Evolutionary conservation across 2,888 invertebrate species (phyloP).

Genomic region (Acrobasis suavella): DNA sequence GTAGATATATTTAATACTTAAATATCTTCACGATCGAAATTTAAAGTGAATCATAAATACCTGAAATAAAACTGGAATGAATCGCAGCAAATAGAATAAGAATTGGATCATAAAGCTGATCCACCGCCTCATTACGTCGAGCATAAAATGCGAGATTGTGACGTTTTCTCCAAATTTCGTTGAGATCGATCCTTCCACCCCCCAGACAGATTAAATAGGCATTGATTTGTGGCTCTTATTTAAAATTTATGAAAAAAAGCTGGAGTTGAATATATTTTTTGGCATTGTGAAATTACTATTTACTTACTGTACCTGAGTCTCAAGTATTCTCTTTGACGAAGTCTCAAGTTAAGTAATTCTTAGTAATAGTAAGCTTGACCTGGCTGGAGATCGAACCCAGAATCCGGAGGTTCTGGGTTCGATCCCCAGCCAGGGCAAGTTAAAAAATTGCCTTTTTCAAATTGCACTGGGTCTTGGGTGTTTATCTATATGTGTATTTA

Average conservation of each 20-base stretch:
- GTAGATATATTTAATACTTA: not conserved
- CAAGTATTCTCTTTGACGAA: too few relatives aligned
- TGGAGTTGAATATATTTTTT: too few relatives aligned
- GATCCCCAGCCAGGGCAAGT: too few relatives aligned
- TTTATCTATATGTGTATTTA: too few relatives aligned
- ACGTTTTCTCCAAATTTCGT: conserved; percentile 68
- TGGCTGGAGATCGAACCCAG: too few relatives aligned
- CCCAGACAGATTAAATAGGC: conserved; percentile 28
- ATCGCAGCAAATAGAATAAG: conserved; percentile 46
- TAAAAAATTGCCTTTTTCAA: too few relatives aligned
- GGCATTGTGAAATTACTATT: too few relatives aligned
- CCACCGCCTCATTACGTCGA: conserved; percentile 58
- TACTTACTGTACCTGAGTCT: too few relatives aligned
- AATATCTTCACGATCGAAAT: conserved; percentile 7
- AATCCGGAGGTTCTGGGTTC: too few relatives aligned
- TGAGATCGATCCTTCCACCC: conserved; percentile 58
- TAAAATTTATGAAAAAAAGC: not conserved
- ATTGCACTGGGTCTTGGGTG: too few relatives aligned
- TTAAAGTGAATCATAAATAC: conserved; percentile 1
- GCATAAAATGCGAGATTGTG: conserved; percentile 54
- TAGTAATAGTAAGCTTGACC: too few relatives aligned
- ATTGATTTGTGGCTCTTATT: not conserved
- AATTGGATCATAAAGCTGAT: conserved; percentile 49
- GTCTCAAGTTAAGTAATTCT: too few relatives aligned
- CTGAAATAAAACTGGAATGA: conserved; percentile 42